These are phyloP conservation scores for Corythucha ciliata DNA, from an alignment of 2,888 invertebrate species.

Conservation along the genomic window DNA sequence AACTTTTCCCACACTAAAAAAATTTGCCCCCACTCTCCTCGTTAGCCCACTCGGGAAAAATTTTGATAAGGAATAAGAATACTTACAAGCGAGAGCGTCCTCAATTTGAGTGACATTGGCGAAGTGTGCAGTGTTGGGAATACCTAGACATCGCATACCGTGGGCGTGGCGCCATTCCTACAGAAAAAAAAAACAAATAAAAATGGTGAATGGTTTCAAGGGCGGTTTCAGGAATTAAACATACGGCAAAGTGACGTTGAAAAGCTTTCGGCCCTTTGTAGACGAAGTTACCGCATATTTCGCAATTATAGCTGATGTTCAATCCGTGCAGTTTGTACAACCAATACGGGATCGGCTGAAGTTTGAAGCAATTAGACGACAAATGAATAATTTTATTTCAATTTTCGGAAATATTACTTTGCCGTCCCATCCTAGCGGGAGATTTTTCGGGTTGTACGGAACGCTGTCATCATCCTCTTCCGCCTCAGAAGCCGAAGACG, in stretches of 20 bases:
- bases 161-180: conserved; percentile 58
- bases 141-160: conserved; percentile 68
- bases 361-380: conserved; percentile 34
- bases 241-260: conserved; percentile 95
- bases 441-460: conserved; percentile 98
- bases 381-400: neutral
- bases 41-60: too few relatives aligned
- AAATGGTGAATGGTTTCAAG: neutral
- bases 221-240: conserved; percentile 43
- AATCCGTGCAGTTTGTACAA: conserved; percentile 96
- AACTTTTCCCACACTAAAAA: conserved; percentile 92
- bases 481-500: conserved; percentile 63
- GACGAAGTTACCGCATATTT: conserved; percentile 97
- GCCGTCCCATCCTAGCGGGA: conserved; percentile 98
- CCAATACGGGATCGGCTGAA: conserved; percentile 82
- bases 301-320: conserved; percentile 97
- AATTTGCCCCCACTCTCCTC: conserved; percentile 28
- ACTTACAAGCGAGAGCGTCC: conserved; percentile 85
- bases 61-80: conserved; percentile 22
- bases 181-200: conserved; percentile 30
- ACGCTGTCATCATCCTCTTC: conserved; percentile 82
- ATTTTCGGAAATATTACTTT: conserved; percentile 50
- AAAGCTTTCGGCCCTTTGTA: conserved; percentile 99
- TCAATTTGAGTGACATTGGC: conserved; percentile 99
- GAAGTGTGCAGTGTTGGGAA: conserved; percentile 99